These are phyloP conservation scores for Calephelis nemesis DNA, from an alignment of 1,140 invertebrate species.

Conservation along the genomic window DNA sequence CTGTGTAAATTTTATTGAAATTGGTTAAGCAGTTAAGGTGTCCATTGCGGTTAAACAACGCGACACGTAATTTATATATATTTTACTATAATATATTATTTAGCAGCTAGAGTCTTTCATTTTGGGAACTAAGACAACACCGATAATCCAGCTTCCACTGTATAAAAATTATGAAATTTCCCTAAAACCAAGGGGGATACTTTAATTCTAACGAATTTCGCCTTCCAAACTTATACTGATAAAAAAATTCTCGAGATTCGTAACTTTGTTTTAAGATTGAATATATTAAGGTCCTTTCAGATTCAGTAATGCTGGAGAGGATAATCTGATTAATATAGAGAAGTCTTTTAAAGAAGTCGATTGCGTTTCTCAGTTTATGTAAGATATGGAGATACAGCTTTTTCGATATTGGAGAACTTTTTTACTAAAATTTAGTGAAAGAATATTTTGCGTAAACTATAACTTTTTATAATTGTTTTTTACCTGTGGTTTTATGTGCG, in stretches of 20 bases:
- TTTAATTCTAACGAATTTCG: conserved; percentile 14
- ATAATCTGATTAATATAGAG: conserved; percentile 18
- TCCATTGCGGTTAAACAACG: too few species aligned
- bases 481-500: too few species aligned
- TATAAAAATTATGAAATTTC: neutral
- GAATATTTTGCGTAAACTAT: too few species aligned
- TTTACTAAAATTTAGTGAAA: too few species aligned
- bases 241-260: conserved; percentile 4
- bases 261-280: conserved; percentile 14
- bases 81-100: too few species aligned
- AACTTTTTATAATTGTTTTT: too few species aligned
- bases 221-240: conserved; percentile 13
- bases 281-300: conserved; percentile 14
- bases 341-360: neutral
- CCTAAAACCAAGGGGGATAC: neutral
- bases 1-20: too few species aligned
- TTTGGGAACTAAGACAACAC: neutral
- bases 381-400: neutral
- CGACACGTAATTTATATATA: too few species aligned
- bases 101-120: too few species aligned
- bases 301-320: conserved; percentile 3
- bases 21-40: too few species aligned
- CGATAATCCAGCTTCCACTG: neutral
- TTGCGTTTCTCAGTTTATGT: neutral
- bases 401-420: neutral